Base-by-base conservation (phyloP, 2,888 invertebrate genomes). In the Nomada ruficornis region DNA sequence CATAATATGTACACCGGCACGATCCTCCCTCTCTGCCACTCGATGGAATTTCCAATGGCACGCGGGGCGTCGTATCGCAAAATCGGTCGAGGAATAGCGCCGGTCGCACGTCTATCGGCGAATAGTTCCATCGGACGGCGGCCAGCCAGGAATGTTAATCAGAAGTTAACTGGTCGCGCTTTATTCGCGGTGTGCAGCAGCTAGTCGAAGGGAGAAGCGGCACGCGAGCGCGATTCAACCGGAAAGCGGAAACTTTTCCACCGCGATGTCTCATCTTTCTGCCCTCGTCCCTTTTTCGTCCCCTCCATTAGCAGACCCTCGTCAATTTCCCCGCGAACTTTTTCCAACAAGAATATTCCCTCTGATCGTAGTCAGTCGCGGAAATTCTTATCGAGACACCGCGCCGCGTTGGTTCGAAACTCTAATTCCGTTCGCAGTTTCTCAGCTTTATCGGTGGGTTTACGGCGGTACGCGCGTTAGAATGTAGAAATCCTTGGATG, bases 401-500 rank as follows among this genome's bases (percentile, higher is more conserved):
- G 23, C 23, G 23, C 23, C 23, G 23, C 23, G 23, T 23, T 23
- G 23, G 23, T 29, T 29, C 5, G 29, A 36, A 36, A 36, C 36
- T 36, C 36, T 36, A 9, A 36, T 36, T 36, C 36, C 36, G 36
- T 36, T 36, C 36, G 36, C 36, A 36, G 36, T 7, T 36, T 36
- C 29, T 7, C 7, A 29, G 29, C 29, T 29, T 29, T 29, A 29
- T 29, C 29, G 7, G 7, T 29, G 29, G 71, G 84, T 86, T 75
- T 84, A 86, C 77, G 29, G 82, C 84, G 83, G 63, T 72, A 65
- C 80, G 80, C 50, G 73, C 65, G 83, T 81, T 90, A 88, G 89
- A 90, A 90, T 89, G 89, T 89, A 83, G 89, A 89, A 89, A 90
- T 89, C 89, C 90, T 90, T 90, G 90, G 77, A 68, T 69, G 50